Evolutionary conservation across 1,140 invertebrate genomes (phyloP).

Genomic region (Cataglyphis hispanica): DNA sequence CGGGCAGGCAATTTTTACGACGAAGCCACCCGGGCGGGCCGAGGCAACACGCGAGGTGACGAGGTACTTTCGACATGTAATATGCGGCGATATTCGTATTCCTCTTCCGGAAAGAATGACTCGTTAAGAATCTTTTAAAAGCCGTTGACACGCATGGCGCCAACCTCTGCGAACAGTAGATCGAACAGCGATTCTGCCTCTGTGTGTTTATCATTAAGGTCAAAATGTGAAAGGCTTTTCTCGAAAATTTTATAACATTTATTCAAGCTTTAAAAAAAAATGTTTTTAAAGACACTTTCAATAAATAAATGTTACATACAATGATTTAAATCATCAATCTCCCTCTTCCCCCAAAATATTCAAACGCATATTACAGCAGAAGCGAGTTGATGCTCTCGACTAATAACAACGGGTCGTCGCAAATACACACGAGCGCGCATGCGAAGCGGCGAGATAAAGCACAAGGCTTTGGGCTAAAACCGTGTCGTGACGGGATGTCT

Average conservation of each 20-base stretch:
- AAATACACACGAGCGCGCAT: slow-evolving; percentile 75
- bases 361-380: slow-evolving; percentile 72
- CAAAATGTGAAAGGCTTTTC: too few relatives aligned
- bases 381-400: slow-evolving; percentile 68
- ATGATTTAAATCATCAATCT: neutral
- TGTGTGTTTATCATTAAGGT: too few relatives aligned
- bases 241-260: too few relatives aligned
- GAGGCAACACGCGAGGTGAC: slow-evolving; percentile 84
- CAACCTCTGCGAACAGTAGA: neutral
- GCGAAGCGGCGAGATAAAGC: slow-evolving; percentile 79
- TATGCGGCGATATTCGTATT: slow-evolving; percentile 41
- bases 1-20: slow-evolving; percentile 86
- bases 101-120: slow-evolving; percentile 59
- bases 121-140: slow-evolving; percentile 53
- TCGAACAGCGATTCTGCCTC: too few relatives aligned
- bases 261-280: too few relatives aligned
- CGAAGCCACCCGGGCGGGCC: slow-evolving; percentile 82
- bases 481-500: slow-evolving; percentile 80
- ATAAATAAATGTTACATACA: too few relatives aligned
- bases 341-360: slow-evolving; percentile 48
- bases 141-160: slow-evolving; percentile 31
- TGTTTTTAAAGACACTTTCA: too few relatives aligned
- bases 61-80: slow-evolving; percentile 68
- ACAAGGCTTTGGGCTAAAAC: slow-evolving; percentile 69
- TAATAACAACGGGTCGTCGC: slow-evolving; percentile 76